These are phyloP conservation scores for Clusia tigrina DNA, from an alignment of 2,888 invertebrate species.

Conservation along the genomic window DNA sequence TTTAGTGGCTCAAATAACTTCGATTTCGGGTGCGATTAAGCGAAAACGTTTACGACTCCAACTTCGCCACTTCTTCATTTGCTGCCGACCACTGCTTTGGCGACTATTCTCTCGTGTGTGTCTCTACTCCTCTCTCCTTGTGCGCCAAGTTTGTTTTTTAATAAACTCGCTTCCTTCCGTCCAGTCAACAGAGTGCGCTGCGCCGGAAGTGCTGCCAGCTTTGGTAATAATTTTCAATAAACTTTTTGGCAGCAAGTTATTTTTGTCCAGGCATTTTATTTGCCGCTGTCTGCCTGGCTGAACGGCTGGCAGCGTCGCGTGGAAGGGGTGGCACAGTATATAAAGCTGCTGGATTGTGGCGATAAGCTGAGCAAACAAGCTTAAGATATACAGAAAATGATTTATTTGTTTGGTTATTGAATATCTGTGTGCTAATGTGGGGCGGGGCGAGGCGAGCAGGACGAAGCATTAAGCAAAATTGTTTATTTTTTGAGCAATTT, in stretches of 20 bases:
- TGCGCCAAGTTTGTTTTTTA: constrained; percentile 7
- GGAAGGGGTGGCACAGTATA: background rate
- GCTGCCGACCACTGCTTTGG: background rate
- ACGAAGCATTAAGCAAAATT: too few species aligned
- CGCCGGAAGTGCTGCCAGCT: constrained; percentile 20
- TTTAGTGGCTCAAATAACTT: constrained; percentile 12
- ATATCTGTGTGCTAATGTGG: constrained; percentile 12
- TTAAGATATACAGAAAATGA: constrained; percentile 28
- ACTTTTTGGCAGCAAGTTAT: constrained; percentile 33
- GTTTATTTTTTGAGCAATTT: background rate
- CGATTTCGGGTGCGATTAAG: constrained; percentile 16
- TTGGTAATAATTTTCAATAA: constrained; percentile 36
- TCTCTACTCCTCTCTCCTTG: background rate
- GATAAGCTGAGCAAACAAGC: constrained; percentile 29
- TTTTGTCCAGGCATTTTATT: background rate
- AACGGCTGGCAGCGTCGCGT: background rate
- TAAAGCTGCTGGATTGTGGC: background rate
- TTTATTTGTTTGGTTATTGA: constrained; percentile 31
- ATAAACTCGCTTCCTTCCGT: constrained; percentile 1
- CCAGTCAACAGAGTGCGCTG: background rate
- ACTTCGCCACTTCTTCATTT: background rate
- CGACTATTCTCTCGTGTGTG: background rate
- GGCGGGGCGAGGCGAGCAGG: too few species aligned
- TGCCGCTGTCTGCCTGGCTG: background rate
- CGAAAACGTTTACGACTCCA: background rate